Conservation (phyloP, 2,797 vertebrate genomes). For the Ciconia nigra region DNA sequence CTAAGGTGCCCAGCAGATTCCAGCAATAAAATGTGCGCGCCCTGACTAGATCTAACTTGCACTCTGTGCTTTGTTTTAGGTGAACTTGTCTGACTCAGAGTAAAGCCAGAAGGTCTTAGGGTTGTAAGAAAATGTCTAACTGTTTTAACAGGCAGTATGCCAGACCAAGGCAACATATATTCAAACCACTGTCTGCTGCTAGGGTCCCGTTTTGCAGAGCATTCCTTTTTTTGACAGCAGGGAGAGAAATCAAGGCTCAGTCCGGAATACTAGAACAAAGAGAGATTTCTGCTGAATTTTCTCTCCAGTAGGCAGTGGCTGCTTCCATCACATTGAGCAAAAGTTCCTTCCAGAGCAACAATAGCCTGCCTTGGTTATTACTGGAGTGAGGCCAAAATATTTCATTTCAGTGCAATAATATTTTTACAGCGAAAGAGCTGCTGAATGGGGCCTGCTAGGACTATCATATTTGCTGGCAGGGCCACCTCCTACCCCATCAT, state of each 20-base stretch:
- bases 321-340: not conserved
- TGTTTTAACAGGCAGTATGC: conserved; percentile 17
- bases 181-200: not conserved
- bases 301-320: not conserved
- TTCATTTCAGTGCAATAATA: conserved; percentile 8
- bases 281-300: not conserved
- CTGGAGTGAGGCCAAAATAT: conserved; percentile 9
- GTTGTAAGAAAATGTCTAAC: not conserved
- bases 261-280: not conserved
- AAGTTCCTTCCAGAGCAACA: not conserved
- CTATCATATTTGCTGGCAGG: not conserved
- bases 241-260: not conserved
- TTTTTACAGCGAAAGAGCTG: conserved; percentile 5
- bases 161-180: not conserved
- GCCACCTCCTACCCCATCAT: not conserved
- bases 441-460: not conserved
- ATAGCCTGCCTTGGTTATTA: not conserved
- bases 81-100: not conserved
- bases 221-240: not conserved
- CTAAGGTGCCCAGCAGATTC: not conserved
- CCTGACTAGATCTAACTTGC: not conserved
- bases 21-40: not conserved
- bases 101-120: not conserved
- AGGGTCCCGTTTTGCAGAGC: not conserved
- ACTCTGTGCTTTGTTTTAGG: not conserved